Base-by-base conservation (phyloP, 2,797 vertebrate species). In the Centropyge bicolor region DNA sequence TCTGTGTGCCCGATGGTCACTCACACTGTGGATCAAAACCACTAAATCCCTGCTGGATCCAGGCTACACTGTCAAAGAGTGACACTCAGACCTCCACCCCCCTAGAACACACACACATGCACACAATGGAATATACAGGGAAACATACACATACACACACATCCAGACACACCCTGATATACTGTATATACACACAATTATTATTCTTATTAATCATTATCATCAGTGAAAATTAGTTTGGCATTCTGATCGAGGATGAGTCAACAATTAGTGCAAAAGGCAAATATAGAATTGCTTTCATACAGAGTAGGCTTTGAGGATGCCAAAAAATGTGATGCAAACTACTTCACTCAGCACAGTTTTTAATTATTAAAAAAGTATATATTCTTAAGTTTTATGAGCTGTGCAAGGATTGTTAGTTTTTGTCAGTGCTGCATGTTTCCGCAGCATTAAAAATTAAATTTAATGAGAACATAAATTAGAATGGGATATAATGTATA, bases 1-100 rank as follows among this genome's bases (percentile, higher is more conserved):
- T 74, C 77, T 80, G 60, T 54, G 64, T 75, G 78, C 72, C 76
- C 38, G 35, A 75, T 70, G 74, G 88, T 86, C 85, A 88, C 84
- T 89, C 87, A 83, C 71, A 81, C 74, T 52, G 64, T 57, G 77
- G 80, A 80, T 86, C 85, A 90, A 85, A 89, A 76, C 68, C 71
- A 66, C 52, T 75, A 82, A 91, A 89, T 88, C 86, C 84, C 67
- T 24, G 59, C 55, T 76, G 19, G 65, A 87, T 70, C 78, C 83
- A 81, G 66, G 69, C 69, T 65, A 19, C 67, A 64, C 60, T 66
- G 87, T 85, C 77, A 79, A 71, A 81, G 57, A 79, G 61, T 35
- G 14, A 67, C 61, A 73, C 31, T 57, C 12, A 63, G 57, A 72
- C 48, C 41, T 8, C 41, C 6, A 4, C n/a, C 12, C 49, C 19